Conservation (phyloP, 2,797 vertebrate species). For the Harpagifer antarcticus region DNA sequence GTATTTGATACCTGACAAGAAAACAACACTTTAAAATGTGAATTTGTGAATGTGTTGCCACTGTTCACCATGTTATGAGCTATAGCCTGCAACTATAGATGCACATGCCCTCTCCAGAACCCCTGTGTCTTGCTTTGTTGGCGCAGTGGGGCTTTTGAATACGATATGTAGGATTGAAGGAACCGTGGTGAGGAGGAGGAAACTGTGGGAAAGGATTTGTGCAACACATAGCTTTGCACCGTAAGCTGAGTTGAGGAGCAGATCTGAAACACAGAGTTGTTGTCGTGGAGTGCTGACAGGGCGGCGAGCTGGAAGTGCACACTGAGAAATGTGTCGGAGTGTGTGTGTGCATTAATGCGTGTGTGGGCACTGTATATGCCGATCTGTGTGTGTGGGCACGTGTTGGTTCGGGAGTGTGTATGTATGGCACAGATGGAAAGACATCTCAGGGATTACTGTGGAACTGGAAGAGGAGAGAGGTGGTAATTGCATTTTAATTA, state of each 20-base stretch:
- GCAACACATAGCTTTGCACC: constrained; percentile 70
- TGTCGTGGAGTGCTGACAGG: constrained; percentile 62
- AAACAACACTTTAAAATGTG: background rate
- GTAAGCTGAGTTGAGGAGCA: constrained; percentile 71
- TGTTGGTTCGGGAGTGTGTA: constrained; percentile 48
- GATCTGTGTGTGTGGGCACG: constrained; percentile 75
- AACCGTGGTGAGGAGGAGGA: constrained; percentile 58
- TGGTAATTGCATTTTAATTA: constrained; percentile 99
- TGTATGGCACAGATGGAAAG: constrained; percentile 95
- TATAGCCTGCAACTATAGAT: constrained; percentile 14
- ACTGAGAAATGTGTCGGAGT: constrained; percentile 11
- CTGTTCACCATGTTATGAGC: constrained; percentile 7
- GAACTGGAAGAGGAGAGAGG: constrained; percentile 91
- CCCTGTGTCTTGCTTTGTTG: constrained; percentile 7
- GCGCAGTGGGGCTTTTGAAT: constrained; percentile 35
- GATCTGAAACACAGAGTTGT: constrained; percentile 69
- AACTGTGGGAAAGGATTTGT: constrained; percentile 65
- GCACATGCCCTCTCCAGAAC: constrained; percentile 22
- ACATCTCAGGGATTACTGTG: constrained; percentile 94
- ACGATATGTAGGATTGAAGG: constrained; percentile 43
- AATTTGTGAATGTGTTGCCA: background rate
- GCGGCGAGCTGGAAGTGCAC: constrained; percentile 31
- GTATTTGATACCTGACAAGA: constrained; percentile 2
- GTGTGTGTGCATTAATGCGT: background rate
- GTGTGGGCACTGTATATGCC: constrained; percentile 24